Evolutionary conservation across 1,140 invertebrate genomes (phyloP).

Genomic region (Aphaenogaster ashmeadi): DNA sequence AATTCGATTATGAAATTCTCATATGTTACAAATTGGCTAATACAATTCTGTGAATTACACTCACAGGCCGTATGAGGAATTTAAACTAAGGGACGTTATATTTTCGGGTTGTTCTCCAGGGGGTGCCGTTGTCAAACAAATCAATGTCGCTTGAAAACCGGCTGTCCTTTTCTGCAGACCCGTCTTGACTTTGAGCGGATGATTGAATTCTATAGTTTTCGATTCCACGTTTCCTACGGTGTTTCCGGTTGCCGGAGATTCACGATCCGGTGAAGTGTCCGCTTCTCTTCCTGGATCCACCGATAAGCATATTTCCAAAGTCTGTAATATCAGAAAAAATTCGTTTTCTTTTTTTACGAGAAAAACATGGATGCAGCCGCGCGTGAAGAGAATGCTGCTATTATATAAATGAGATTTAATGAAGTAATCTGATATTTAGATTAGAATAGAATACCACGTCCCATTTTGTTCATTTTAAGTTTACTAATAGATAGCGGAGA

Average conservation of each 20-base stretch:
- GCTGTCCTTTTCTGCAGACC: constrained; percentile 94
- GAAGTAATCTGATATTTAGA: not conserved
- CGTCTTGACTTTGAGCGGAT: constrained; percentile 91
- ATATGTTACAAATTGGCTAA: not conserved
- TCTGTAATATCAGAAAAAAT: constrained; percentile 86
- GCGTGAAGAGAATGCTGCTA: not conserved
- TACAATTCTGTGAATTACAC: constrained; percentile 83
- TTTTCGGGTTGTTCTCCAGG: constrained; percentile 93
- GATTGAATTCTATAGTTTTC: constrained; percentile 85
- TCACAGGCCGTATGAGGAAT: constrained; percentile 98
- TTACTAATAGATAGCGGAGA: not conserved
- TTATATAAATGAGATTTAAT: constrained; percentile 6
- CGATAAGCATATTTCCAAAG: constrained; percentile 95
- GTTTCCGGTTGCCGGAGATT: constrained; percentile 90
- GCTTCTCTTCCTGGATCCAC: constrained; percentile 93
- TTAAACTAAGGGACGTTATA: constrained; percentile 96
- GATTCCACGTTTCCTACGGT: constrained; percentile 87
- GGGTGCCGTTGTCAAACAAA: constrained; percentile 95
- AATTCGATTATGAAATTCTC: not conserved
- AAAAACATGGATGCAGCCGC: not conserved
- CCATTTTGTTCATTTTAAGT: not conserved
- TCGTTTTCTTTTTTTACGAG: not conserved
- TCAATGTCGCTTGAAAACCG: constrained; percentile 98
- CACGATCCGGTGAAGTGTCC: constrained; percentile 93
- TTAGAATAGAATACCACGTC: not conserved